phyloP scores from a whole-genome alignment of 2,113 vertebrate species.

The Spheniscus mendiculus region DNA sequence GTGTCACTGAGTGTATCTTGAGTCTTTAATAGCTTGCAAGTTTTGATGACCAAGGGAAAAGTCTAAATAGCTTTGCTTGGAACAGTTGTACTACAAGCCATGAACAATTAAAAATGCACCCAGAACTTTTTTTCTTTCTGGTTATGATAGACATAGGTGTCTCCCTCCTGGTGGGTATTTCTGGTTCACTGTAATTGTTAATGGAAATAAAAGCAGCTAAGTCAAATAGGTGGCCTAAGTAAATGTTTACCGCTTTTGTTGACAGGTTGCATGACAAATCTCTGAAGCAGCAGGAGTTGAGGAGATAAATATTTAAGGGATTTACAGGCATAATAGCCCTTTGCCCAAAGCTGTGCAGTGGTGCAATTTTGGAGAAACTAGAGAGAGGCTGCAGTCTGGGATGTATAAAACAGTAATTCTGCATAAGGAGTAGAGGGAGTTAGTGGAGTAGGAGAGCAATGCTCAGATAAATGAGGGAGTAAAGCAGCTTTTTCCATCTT shows the following conservation, averaged over 20 bases:
- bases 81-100: neutral
- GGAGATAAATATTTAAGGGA: neutral
- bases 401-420: neutral
- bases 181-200: neutral
- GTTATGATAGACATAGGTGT: neutral
- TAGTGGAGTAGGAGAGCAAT: neutral
- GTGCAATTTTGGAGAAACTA: neutral
- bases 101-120: neutral
- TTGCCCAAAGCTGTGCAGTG: neutral
- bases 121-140: neutral
- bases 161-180: neutral
- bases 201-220: neutral
- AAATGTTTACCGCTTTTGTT: accelerated
- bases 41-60: neutral
- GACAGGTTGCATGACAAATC: neutral
- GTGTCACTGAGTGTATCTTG: neutral
- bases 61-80: neutral
- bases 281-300: neutral
- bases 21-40: neutral
- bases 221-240: neutral
- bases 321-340: neutral
- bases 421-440: neutral
- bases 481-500: neutral
- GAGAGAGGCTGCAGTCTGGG: neutral
- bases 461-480: neutral